Percentiles rank a stretch among this genome's conserved stretches.
These are phyloP conservation scores for Neuroscelio doddi DNA, from an alignment of 2,888 invertebrate species.

Conservation along the genomic window DNA sequence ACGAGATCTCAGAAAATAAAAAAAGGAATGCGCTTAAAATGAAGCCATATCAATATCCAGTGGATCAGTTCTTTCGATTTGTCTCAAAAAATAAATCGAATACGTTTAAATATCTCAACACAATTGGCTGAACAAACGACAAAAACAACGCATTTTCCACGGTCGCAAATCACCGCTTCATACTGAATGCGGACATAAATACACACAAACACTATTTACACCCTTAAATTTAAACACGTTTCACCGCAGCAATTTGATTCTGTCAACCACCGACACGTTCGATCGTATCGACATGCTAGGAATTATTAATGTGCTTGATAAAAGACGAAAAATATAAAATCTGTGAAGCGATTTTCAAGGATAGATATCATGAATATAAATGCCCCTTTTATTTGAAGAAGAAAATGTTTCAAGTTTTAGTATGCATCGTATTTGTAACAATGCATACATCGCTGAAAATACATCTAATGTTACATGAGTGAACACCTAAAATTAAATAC, in stretches of 20 bases:
- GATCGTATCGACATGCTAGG: conserved; percentile 12
- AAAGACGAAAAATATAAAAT: conserved; percentile 18
- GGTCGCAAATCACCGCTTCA: conserved; percentile 19
- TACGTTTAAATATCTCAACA: not conserved
- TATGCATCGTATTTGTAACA: too few species aligned
- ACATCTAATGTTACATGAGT: too few species aligned
- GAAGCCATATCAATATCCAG: not conserved
- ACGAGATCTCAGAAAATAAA: not conserved
- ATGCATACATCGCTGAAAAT: too few species aligned
- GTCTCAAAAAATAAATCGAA: not conserved
- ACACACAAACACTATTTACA: conserved; percentile 30
- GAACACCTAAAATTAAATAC: too few species aligned
- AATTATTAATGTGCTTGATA: conserved; percentile 30
- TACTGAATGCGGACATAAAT: conserved; percentile 20
- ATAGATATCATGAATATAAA: conserved; percentile 20
- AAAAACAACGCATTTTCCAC: conserved; percentile 19
- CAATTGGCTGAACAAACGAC: not conserved
- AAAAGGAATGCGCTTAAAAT: too few species aligned
- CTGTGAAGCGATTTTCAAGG: conserved; percentile 1
- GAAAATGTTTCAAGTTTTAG: conserved; percentile 1
- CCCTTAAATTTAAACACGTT: conserved; percentile 28
- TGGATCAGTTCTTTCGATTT: not conserved
- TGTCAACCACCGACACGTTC: too few species aligned
- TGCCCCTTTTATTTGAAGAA: conserved; percentile 9
- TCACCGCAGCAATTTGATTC: not conserved